Percentiles rank a stretch among this genome's conserved stretches.
phyloP scores from a whole-genome alignment of 2,113 vertebrate genomes.

The Zosterops pallidus region DNA sequence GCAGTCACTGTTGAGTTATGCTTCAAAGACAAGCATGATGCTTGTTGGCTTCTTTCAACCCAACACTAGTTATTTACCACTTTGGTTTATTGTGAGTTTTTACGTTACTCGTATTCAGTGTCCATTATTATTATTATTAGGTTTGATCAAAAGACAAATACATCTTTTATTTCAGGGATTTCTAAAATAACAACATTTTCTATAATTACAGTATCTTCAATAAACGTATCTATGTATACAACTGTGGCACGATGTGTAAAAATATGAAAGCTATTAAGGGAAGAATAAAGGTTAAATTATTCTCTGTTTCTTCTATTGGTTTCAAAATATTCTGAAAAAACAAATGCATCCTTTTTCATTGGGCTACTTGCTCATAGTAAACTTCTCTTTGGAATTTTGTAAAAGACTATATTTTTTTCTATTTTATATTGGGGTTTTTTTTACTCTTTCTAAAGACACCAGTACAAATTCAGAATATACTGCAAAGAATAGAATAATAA shows the following conservation, averaged over 20 bases:
- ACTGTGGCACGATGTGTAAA: constrained; percentile 75
- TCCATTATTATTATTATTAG: constrained; percentile 58
- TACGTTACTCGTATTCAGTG: constrained; percentile 66
- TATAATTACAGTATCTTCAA: constrained; percentile 77
- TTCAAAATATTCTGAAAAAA: constrained; percentile 71
- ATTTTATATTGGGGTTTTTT: background rate
- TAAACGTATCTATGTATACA: constrained; percentile 78
- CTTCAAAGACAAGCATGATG: constrained; percentile 70
- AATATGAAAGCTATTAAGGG: constrained; percentile 72
- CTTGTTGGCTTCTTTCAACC: constrained; percentile 71
- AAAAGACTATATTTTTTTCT: constrained; percentile 56
- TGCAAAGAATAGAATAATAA: constrained; percentile 67
- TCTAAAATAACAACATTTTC: constrained; percentile 76
- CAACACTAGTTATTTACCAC: constrained; percentile 76
- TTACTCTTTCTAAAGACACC: constrained; percentile 60
- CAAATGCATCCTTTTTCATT: constrained; percentile 62
- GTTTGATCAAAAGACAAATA: constrained; percentile 74
- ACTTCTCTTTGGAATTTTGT: constrained; percentile 74
- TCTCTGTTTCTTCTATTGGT: constrained; percentile 70
- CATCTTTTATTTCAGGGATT: constrained; percentile 69
- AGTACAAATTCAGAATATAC: constrained; percentile 70
- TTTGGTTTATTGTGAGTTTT: constrained; percentile 74
- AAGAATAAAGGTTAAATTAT: constrained; percentile 68
- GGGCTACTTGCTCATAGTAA: constrained; percentile 62
- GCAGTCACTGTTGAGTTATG: constrained; percentile 71